A percentile compares a stretch with the other conserved stretches of the same genome.
Evolutionary conservation across 2,888 invertebrate species (phyloP).

Genomic region (Lordiphosa fenestrarum): DNA sequence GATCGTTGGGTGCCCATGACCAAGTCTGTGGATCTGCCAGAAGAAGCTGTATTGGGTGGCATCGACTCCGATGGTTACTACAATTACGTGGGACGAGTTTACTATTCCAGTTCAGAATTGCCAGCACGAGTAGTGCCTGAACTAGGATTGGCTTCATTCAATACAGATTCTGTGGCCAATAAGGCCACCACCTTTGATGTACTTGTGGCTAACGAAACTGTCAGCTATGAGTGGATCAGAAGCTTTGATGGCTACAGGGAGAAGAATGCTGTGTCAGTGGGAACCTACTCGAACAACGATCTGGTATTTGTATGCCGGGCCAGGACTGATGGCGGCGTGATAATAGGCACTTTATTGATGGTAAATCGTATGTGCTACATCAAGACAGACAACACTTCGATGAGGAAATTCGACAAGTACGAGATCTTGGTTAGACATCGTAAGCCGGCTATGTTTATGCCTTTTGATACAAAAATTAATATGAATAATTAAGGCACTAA

Average conservation of each 20-base stretch:
- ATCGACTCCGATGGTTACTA: conserved; percentile 43
- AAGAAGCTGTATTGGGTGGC: conserved; percentile 40
- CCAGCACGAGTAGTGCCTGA: conserved; percentile 50
- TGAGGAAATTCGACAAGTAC: conserved; percentile 29
- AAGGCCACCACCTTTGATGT: conserved; percentile 12
- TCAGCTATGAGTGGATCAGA: conserved; percentile 38
- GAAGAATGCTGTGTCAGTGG: conserved; percentile 35
- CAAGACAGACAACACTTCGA: conserved; percentile 6
- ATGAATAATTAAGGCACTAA: too few relatives aligned
- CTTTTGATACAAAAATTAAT: neutral
- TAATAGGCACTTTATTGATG: conserved; percentile 30
- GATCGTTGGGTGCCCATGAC: conserved; percentile 33
- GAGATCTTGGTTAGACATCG: conserved; percentile 32
- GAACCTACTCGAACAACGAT: conserved; percentile 29
- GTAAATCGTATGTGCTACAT: conserved; percentile 19
- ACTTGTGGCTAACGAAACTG: conserved; percentile 19
- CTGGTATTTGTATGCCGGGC: conserved; percentile 37
- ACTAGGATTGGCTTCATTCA: conserved; percentile 25
- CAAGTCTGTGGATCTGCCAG: conserved; percentile 26
- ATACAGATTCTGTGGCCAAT: conserved; percentile 17
- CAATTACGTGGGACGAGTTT: conserved; percentile 44
- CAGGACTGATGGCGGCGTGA: conserved; percentile 12
- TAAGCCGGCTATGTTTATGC: neutral
- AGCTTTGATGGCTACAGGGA: conserved; percentile 42
- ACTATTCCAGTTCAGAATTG: conserved; percentile 9